phyloP scores from a whole-genome alignment of 92 coral and sea anemone species.

The Actinostola sp. region DNA sequence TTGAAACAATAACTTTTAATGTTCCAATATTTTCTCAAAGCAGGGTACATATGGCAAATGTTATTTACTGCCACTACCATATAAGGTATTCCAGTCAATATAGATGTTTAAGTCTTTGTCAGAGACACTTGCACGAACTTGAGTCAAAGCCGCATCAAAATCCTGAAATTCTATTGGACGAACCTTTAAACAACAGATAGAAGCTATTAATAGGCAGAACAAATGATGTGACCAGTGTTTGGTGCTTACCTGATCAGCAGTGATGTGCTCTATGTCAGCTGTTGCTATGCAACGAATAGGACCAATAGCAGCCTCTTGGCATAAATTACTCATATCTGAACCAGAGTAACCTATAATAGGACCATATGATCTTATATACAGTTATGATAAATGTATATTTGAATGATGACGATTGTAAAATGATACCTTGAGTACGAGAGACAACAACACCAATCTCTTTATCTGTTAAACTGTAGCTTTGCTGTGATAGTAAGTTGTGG shows the following conservation, averaged over 20 bases:
- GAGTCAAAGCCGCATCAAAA: conserved; percentile 87
- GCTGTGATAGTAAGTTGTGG: conserved; percentile 72
- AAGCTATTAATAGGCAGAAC: neutral
- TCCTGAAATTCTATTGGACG: conserved; percentile 83
- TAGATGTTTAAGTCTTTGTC: conserved; percentile 79
- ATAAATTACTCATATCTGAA: conserved; percentile 94
- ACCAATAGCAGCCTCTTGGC: conserved; percentile 98
- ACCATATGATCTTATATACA: neutral
- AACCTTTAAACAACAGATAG: conserved; percentile 48
- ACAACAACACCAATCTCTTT: conserved; percentile 67
- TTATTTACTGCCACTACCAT: conserved; percentile 87
- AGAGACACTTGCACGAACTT: conserved; percentile 98
- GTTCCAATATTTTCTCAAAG: no score
- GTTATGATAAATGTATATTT: neutral
- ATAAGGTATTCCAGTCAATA: conserved; percentile 85
- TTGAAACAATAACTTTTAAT: no score
- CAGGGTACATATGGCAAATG: no score
- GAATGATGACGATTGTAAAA: no score
- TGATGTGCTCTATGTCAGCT: conserved; percentile 78
- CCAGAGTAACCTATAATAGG: conserved; percentile 87
- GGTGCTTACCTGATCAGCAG: conserved; percentile 86
- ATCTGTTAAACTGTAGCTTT: conserved; percentile 73
- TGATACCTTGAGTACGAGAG: conserved; percentile 74
- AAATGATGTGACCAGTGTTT: neutral
- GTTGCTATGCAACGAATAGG: conserved; percentile 87